Base-by-base conservation (phyloP, 92 coral and sea anemone genomes). In the Pocillopora meandrina region DNA sequence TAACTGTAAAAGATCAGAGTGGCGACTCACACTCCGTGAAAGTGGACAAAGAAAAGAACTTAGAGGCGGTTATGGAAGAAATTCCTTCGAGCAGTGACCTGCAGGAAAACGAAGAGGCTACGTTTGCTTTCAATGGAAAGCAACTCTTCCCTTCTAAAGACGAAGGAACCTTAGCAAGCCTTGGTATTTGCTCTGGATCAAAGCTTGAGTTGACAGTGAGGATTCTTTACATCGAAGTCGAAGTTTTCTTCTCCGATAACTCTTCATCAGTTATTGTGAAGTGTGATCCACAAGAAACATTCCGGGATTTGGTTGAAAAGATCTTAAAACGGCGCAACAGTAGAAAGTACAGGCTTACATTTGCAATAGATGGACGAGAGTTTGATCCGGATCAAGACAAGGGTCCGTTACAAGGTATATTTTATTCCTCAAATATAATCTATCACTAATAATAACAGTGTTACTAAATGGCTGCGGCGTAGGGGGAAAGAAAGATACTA, bases 301-400 rank as follows among this genome's bases (percentile, higher is more conserved):
- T 81, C 77, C 34, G 47, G 69, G 87, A 83, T 74, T 75, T 83
- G 74, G 55, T 83, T n/a, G 33, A 74, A 67, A 75, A 74, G 55
- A 12, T 83, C 8, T 9, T 61, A 56, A n/a, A 49, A 35, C 19
- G 17, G 35, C 5, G 42, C 36, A 58, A 13, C 33, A 59, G 20
- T 4, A 7, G 21, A n/a, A 10, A 70, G 60, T 14, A 33, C 33
- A 72, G 16, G 5, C 58, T 72, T 19, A 71, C 76, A 2, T 81
- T 81, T 58, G 33, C 70, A 58, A 20, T 21, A 23, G 42, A 58
- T 36, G 59, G 14, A 23, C 69, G 61, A 36, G 69, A 57, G 9
- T 81, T 81, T 71, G 77, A 81, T 71, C 85, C 85, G 17, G 64
- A 70, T 5, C 57, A 81, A 58, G 85, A 81, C 47, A 18, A 11